Percentiles rank a stretch among this genome's conserved stretches.
Evolutionary conservation across 2,113 vertebrate species (phyloP).

Genomic region (Lagopus leucura): DNA sequence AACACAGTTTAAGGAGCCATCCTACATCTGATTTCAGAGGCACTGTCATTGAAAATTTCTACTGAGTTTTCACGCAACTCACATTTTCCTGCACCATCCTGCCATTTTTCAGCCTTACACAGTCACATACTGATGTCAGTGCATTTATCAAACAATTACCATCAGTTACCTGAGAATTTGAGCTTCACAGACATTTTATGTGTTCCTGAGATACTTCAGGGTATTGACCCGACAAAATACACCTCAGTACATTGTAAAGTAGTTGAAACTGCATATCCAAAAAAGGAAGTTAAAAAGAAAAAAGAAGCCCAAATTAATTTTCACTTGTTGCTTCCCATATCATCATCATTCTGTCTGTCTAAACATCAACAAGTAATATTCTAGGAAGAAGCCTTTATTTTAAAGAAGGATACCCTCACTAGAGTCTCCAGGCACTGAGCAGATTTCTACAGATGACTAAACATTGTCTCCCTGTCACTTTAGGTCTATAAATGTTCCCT

Average conservation of each 20-base stretch:
- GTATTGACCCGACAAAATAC: constrained; percentile 23
- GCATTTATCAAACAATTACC: constrained; percentile 55
- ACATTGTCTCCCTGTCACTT: not conserved
- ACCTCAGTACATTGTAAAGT: not conserved
- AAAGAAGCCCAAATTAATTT: not conserved
- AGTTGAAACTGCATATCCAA: not conserved
- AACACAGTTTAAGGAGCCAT: not conserved
- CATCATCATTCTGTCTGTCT: not conserved
- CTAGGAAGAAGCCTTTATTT: not conserved
- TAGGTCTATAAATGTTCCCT: not conserved
- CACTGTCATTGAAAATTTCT: not conserved
- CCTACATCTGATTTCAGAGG: not conserved
- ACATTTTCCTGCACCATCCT: not conserved
- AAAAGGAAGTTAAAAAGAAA: not conserved
- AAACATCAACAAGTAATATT: not conserved
- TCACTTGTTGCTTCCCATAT: not conserved
- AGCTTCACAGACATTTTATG: not conserved
- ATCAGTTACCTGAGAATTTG: not conserved
- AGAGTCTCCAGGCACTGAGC: not conserved
- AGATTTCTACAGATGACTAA: not conserved
- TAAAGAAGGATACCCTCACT: not conserved
- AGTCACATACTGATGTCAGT: not conserved
- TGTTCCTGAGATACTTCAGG: not conserved
- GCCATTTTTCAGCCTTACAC: not conserved
- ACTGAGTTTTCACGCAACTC: not conserved